Conservation (phyloP, 2,888 invertebrate genomes). For the Eudemis profundana region DNA sequence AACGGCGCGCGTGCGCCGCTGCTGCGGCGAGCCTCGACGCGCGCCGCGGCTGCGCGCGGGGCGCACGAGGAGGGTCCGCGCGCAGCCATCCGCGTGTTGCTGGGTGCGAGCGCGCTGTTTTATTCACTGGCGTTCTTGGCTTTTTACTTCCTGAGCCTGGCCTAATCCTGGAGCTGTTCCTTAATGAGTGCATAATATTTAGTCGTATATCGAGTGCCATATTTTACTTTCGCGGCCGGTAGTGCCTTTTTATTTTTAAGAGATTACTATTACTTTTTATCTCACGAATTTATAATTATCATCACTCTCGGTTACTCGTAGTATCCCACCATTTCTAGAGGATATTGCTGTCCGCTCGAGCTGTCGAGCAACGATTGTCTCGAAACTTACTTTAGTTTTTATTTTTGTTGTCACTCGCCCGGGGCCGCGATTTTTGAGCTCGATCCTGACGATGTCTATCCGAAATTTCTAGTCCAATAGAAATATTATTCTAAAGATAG, state of each 20-base stretch:
- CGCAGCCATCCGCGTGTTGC: constrained; percentile 67
- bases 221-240: constrained; percentile 10
- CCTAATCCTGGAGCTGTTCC: constrained; percentile 51
- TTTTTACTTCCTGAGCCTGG: constrained; percentile 76
- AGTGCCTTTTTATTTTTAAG: not conserved
- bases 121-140: constrained; percentile 73
- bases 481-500: not conserved
- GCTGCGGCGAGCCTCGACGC: constrained; percentile 71
- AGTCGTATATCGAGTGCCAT: constrained; percentile 35
- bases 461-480: not conserved
- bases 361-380: not conserved
- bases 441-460: not conserved
- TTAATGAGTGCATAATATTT: constrained; percentile 30
- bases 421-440: not conserved
- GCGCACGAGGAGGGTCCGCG: no score
- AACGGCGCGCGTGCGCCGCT: constrained; percentile 72
- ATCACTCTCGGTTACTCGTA: not conserved
- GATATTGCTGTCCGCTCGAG: no score
- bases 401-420: constrained; percentile 8
- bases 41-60: constrained; percentile 64
- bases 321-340: not conserved
- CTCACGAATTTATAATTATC: not conserved
- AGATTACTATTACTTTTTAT: not conserved
- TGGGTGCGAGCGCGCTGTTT: constrained; percentile 76
- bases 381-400: not conserved